Base-by-base conservation (phyloP, 2,888 invertebrate genomes). In the Lithophane semibrunnea region DNA sequence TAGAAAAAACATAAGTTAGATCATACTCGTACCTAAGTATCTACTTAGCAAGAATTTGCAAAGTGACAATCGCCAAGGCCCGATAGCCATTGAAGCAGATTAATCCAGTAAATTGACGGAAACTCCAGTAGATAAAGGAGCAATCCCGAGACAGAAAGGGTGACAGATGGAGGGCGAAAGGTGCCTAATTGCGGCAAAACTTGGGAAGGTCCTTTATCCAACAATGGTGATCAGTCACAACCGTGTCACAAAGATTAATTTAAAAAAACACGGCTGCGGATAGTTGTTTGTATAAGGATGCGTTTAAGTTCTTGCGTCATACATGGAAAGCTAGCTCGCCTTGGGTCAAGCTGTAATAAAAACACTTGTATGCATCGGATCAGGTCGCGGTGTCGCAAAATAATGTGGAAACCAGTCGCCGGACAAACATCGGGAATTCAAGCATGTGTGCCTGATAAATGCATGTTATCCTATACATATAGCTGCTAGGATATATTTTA, bases 301-400 rank as follows among this genome's bases (percentile, higher is more conserved):
- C 47, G 61, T 81, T 87, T 85, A 54, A 60, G 54, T 44, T 49
- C 60, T 80, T 83, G 83, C 86, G 85, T 85, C 85, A 90, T 80
- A 68, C 24, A 56, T 79, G 72, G 82, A 83, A 87, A 87, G 86
- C 75, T 91, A 91, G 88, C 83, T 90, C 83, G 89, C 82, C 88
- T 86, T 89, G 90, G 56, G 92, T 91, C 92, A 91, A 73, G 76
- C 79, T 82, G 79, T 90, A 91, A 92, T 91, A 82, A 78, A 89
- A 83, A 75, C 89, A 89, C 88, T 77, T 63, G 73, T 77, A 66
- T 80, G 67, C 79, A 54, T 73, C 74, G 73, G 65, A 73, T 64
- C 72, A 78, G 77, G 37, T 37, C 37, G 37, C 37, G 64, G 44
- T 75, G 70, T 37, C 74, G 73, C 56, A 63, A 69, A 63, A 73